These are phyloP conservation scores for Rhimphoctona megacephalus DNA, from an alignment of 2,888 invertebrate species.

Conservation along the genomic window DNA sequence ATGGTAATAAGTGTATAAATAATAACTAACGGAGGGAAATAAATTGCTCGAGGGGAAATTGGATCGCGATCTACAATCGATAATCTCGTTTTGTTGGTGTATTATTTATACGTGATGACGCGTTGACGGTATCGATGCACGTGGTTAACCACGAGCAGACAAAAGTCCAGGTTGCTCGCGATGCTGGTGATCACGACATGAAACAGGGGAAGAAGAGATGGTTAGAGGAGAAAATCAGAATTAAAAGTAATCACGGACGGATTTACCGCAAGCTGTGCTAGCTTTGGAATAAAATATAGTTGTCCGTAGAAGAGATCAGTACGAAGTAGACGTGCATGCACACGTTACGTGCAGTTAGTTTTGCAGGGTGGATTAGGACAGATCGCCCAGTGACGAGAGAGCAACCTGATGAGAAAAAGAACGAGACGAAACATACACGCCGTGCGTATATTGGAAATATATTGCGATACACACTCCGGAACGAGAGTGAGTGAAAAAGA, in stretches of 20 bases:
- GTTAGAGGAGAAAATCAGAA: conserved; percentile 73
- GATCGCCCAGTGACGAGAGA: conserved; percentile 19
- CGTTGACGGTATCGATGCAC: conserved; percentile 66
- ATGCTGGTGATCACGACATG: conserved; percentile 34
- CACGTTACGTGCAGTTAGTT: conserved; percentile 31
- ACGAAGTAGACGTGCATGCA: not conserved
- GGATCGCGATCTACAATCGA: not conserved
- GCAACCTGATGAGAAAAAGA: not conserved
- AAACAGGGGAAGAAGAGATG: conserved; percentile 4
- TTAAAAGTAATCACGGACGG: conserved; percentile 82
- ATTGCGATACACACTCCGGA: conserved; percentile 6
- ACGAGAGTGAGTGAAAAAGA: conserved; percentile 42
- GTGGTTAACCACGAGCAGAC: conserved; percentile 77
- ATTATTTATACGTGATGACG: conserved; percentile 32
- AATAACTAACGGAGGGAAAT: not conserved
- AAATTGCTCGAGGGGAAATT: not conserved
- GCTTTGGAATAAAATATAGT: conserved; percentile 62
- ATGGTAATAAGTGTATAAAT: not conserved
- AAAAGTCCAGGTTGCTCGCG: conserved; percentile 64
- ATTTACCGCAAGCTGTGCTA: conserved; percentile 79
- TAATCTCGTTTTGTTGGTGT: conserved; percentile 17
- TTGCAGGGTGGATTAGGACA: conserved; percentile 19
- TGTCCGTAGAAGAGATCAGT: conserved; percentile 73
- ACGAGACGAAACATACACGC: not conserved
- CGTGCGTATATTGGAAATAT: conserved; percentile 15